Conservation (phyloP, 2,113 vertebrate species). For the Eudyptes chrysolophus region DNA sequence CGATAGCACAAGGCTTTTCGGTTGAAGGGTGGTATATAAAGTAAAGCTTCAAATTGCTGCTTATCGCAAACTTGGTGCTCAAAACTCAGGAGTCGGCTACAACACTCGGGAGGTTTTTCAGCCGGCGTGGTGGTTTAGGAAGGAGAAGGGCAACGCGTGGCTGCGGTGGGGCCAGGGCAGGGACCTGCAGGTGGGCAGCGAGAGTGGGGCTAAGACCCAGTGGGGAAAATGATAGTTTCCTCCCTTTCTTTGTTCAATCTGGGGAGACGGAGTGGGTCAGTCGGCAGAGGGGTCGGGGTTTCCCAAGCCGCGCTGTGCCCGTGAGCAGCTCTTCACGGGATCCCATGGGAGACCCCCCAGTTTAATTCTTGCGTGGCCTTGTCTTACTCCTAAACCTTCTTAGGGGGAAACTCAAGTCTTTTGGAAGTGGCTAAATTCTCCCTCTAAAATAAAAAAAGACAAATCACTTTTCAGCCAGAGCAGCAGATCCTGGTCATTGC, state of each 20-base stretch:
- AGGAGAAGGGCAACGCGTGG: neutral
- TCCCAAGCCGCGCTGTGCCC: neutral
- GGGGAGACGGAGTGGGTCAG: neutral
- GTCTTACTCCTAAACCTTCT: neutral
- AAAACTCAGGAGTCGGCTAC: neutral
- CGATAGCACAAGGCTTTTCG: rapidly evolving
- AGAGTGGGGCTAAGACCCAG: neutral
- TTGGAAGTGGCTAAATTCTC: neutral
- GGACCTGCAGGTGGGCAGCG: neutral
- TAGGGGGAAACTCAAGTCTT: neutral
- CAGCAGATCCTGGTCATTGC: neutral
- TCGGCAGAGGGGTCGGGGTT: neutral
- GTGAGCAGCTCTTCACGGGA: neutral
- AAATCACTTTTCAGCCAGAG: neutral
- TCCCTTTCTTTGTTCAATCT: neutral
- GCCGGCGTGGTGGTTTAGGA: rapidly evolving
- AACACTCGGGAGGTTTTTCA: neutral
- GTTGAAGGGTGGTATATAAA: neutral
- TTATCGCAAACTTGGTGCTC: neutral
- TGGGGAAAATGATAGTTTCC: neutral
- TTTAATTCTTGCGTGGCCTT: neutral
- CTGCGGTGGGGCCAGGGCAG: neutral
- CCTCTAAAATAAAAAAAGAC: neutral
- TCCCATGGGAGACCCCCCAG: neutral
- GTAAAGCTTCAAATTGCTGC: neutral